Evolutionary conservation across 2,797 vertebrate genomes (phyloP).

Genomic region (Sorex maritimensis): DNA sequence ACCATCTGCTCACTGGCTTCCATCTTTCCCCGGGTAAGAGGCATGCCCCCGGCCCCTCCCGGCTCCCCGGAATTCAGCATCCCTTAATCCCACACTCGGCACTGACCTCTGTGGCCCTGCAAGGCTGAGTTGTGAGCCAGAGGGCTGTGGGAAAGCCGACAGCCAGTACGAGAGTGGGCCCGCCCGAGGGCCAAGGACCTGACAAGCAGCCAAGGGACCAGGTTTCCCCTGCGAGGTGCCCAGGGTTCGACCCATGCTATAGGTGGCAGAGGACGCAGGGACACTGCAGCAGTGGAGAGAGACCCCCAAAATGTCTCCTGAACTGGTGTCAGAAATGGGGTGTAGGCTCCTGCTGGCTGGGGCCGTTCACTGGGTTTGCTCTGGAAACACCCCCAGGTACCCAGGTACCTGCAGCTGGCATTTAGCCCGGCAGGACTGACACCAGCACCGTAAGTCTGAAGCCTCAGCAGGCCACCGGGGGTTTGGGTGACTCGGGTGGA

Average conservation of each 20-base stretch:
- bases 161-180: neutral
- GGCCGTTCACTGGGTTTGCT: neutral
- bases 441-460: no score
- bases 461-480: no score
- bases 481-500: no score
- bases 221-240: neutral
- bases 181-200: neutral
- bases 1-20: conserved; percentile 96
- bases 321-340: neutral
- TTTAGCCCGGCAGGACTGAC: no score
- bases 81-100: no score
- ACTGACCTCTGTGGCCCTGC: accelerated
- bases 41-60: no score
- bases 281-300: neutral
- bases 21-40: conserved; percentile 95
- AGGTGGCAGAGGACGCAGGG: neutral
- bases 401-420: no score
- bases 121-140: accelerated
- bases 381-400: neutral
- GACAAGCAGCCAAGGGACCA: neutral
- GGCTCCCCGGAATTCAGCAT: neutral
- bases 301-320: neutral
- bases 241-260: no score
- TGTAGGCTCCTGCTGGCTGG: neutral
- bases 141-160: neutral